Evolutionary conservation across 1,140 invertebrate species (phyloP).

Genomic region (Bacillus rossius): DNA sequence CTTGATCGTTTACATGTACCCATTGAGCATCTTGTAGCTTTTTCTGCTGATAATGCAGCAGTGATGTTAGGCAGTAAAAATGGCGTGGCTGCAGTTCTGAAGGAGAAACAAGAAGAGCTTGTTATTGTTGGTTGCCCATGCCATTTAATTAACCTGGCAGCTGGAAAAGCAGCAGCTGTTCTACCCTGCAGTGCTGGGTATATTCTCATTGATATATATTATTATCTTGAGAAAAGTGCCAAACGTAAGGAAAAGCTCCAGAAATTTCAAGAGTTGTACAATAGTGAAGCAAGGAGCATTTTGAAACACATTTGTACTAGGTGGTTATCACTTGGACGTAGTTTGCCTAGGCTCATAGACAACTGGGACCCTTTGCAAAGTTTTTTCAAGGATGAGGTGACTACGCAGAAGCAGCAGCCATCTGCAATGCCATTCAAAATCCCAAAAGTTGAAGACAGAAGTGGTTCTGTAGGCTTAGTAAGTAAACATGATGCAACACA

Average conservation of each 20-base stretch:
- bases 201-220: background rate
- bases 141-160: slow-evolving; percentile 2
- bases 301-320: background rate
- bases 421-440: too few relatives aligned
- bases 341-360: background rate
- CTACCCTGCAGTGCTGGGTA: background rate
- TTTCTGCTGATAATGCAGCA: too few relatives aligned
- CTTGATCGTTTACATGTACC: background rate
- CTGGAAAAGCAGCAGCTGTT: background rate
- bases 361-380: background rate
- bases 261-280: background rate
- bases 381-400: background rate
- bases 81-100: background rate
- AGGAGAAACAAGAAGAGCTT: background rate
- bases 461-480: too few relatives aligned
- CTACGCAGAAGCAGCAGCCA: too few relatives aligned
- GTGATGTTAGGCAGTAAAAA: background rate
- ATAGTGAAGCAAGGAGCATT: background rate
- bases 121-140: background rate
- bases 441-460: too few relatives aligned
- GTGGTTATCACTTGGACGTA: background rate
- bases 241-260: background rate
- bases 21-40: background rate
- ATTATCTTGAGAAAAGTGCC: slow-evolving; percentile 1
- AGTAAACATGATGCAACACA: too few relatives aligned